phyloP scores from a whole-genome alignment of 35 echinoderm and acorn worm genomes.

The Lytechinus variegatus region DNA sequence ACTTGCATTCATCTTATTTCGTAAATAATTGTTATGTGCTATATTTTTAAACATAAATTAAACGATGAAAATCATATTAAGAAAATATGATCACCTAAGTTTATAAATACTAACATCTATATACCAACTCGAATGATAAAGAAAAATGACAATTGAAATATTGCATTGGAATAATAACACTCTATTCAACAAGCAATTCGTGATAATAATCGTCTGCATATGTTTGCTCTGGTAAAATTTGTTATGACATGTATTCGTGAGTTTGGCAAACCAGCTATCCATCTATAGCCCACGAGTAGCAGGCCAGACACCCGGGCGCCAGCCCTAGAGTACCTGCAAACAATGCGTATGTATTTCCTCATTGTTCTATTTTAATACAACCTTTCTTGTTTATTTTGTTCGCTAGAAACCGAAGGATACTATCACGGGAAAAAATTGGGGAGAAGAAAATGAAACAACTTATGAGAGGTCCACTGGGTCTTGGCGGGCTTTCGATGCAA shows the following conservation, averaged over 20 bases:
- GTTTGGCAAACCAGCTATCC: constrained; percentile 6
- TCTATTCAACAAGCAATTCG: constrained; percentile 8
- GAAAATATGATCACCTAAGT: too few species aligned
- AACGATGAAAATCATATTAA: too few species aligned
- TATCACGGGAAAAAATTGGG: neutral
- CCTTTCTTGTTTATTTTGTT: constrained; percentile 6
- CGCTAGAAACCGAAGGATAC: constrained; percentile 33
- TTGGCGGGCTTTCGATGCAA: neutral
- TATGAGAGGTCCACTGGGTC: neutral
- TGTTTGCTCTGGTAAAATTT: constrained; percentile 23
- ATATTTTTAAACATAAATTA: too few species aligned
- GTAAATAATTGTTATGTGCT: too few species aligned
- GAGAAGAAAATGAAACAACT: neutral
- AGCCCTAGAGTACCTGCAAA: neutral
- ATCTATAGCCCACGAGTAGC: constrained; percentile 5
- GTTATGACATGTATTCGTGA: constrained; percentile 11
- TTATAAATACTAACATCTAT: too few species aligned
- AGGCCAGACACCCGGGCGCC: neutral
- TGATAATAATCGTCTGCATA: neutral
- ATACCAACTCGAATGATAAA: neutral
- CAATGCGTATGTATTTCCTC: constrained; percentile 29
- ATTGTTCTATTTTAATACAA: constrained; percentile 37
- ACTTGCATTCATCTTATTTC: too few species aligned
- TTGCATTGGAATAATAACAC: neutral
- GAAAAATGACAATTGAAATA: constrained; percentile 7